Conservation (phyloP, 1,140 invertebrate species). For the Drosophila suzukii region DNA sequence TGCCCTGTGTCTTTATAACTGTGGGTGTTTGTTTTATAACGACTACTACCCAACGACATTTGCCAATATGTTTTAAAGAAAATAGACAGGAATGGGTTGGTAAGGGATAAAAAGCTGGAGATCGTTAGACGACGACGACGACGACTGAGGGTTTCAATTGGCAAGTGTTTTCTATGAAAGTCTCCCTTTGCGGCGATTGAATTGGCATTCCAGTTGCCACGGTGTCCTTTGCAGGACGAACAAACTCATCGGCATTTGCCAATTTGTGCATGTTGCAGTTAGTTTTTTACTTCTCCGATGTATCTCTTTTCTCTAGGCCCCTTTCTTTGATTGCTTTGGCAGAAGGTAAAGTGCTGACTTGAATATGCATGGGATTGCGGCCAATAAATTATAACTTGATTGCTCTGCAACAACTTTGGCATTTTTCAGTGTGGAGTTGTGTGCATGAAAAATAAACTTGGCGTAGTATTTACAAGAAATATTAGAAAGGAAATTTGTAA, state of each 20-base stretch:
- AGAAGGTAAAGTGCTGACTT: constrained; percentile 31
- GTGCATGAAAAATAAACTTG: not conserved
- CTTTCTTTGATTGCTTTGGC: constrained; percentile 29
- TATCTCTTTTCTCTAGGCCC: constrained; percentile 9
- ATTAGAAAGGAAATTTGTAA: no score
- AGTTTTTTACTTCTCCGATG: constrained; percentile 12
- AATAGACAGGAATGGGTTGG: constrained; percentile 10
- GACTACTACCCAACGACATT: constrained; percentile 59
- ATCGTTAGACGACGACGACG: constrained; percentile 21
- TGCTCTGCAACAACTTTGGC: constrained; percentile 32
- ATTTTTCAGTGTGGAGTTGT: constrained; percentile 5
- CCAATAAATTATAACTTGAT: constrained; percentile 47
- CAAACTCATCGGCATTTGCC: constrained; percentile 37
- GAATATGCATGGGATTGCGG: constrained; percentile 24
- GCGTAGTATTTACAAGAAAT: no score
- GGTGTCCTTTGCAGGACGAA: constrained; percentile 32
- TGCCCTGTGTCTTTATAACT: constrained; percentile 28
- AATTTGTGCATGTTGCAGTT: constrained; percentile 47
- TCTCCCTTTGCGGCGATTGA: constrained; percentile 47
- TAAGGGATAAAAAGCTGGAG: constrained; percentile 8
- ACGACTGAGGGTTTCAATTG: constrained; percentile 17
- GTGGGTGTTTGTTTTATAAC: constrained; percentile 71
- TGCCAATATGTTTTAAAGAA: constrained; percentile 63
- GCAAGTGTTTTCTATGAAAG: constrained; percentile 7
- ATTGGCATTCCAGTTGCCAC: constrained; percentile 55